Evolutionary conservation across 2,797 vertebrate genomes (phyloP).

Genomic region (Sebastes baramenuke): DNA sequence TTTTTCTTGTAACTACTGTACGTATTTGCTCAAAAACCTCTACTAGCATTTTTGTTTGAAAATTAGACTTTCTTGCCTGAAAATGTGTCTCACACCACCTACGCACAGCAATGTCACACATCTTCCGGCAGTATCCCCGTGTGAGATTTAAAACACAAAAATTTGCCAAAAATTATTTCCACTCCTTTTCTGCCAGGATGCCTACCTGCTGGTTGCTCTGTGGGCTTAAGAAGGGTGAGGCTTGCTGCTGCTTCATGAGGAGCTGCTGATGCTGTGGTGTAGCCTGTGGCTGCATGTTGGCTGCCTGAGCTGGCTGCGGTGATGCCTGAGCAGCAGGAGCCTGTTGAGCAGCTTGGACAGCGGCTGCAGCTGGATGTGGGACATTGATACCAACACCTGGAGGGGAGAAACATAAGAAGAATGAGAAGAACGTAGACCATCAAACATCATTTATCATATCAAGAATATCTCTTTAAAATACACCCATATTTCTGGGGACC

Average conservation of each 20-base stretch:
- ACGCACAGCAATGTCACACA: background rate
- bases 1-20: background rate
- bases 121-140: background rate
- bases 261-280: conserved; percentile 90
- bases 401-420: background rate
- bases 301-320: conserved; percentile 71
- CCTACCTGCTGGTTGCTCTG: conserved; percentile 83
- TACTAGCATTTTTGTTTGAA: fast-evolving
- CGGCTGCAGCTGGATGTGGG: conserved; percentile 73
- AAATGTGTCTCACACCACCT: background rate
- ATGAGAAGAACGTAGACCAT: background rate
- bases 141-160: background rate
- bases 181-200: background rate
- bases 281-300: conserved; percentile 82
- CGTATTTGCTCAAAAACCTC: background rate
- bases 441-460: background rate
- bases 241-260: conserved; percentile 89
- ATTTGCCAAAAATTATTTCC: background rate
- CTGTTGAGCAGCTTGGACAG: conserved; percentile 80
- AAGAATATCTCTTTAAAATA: background rate
- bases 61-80: background rate
- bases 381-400: conserved; percentile 59
- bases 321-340: conserved; percentile 63
- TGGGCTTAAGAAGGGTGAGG: conserved; percentile 70
- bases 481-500: background rate